Percentiles rank a stretch among this genome's conserved stretches.
Conservation (phyloP, 1,140 invertebrate species). For the Drosophila fuyamai region DNA sequence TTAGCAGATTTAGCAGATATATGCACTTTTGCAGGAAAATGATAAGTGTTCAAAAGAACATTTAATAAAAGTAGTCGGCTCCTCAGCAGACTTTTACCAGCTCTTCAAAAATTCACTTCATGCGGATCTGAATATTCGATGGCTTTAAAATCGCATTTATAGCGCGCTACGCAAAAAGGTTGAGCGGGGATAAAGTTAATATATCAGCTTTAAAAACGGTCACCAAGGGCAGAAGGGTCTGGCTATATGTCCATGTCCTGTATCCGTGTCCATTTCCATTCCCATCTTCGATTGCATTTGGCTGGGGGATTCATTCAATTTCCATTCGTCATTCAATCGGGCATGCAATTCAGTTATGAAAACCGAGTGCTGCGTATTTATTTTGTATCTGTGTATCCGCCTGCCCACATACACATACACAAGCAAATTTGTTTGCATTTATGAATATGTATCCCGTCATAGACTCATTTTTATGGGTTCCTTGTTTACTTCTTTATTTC, state of each 20-base stretch:
- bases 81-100: constrained; percentile 8
- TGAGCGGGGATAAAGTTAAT: constrained; percentile 48
- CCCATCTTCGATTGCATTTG: constrained; percentile 58
- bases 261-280: constrained; percentile 26
- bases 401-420: neutral
- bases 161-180: constrained; percentile 14
- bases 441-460: constrained; percentile 59
- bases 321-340: constrained; percentile 63
- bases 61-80: neutral
- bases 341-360: constrained; percentile 70
- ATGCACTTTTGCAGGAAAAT: neutral
- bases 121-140: constrained; percentile 20
- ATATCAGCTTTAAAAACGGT: constrained; percentile 46
- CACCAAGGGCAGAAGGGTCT: constrained; percentile 1
- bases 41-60: neutral
- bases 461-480: constrained; percentile 67
- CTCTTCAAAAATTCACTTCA: constrained; percentile 23
- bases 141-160: constrained; percentile 39
- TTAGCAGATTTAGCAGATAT: neutral
- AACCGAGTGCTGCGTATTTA: constrained; percentile 65
- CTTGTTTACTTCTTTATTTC: constrained; percentile 61
- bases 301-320: constrained; percentile 55
- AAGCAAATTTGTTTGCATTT: constrained; percentile 70
- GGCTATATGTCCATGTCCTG: neutral
- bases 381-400: constrained; percentile 49